Percentiles rank a stretch among this genome's conserved stretches.
Evolutionary conservation across 53 echinoderm and acorn worm species (phyloP).

Genomic region (Holothuria leucospilota): DNA sequence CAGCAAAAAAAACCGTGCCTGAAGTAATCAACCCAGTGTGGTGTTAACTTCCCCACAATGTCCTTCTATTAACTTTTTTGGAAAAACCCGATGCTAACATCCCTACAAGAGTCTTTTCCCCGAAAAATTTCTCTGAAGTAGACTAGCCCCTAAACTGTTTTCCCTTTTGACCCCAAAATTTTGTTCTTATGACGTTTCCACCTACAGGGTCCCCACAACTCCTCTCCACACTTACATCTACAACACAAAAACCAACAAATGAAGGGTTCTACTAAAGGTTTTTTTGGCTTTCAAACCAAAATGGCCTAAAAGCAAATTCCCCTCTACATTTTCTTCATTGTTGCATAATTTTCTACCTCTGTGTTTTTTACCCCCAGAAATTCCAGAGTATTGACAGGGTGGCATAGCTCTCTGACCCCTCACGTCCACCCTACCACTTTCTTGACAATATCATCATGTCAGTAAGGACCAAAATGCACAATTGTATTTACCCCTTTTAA

Average conservation of each 20-base stretch:
- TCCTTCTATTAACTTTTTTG: neutral
- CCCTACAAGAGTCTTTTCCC: neutral
- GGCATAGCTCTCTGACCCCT: slow-evolving; percentile 42
- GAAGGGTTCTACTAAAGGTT: neutral
- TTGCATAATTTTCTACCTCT: slow-evolving; percentile 26
- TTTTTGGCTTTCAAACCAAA: neutral
- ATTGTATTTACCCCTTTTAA: slow-evolving; percentile 55
- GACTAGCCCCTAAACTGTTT: neutral
- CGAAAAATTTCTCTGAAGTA: neutral
- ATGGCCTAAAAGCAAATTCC: neutral
- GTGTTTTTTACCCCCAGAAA: neutral
- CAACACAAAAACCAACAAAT: slow-evolving; percentile 46
- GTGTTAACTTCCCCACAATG: neutral
- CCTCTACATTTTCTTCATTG: slow-evolving; percentile 25
- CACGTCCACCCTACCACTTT: slow-evolving; percentile 51
- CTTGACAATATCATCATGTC: slow-evolving; percentile 58
- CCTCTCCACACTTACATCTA: slow-evolving; percentile 30
- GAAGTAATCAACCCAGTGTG: too few species aligned
- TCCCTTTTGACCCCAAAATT: neutral
- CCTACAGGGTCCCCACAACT: neutral
- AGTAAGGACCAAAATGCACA: slow-evolving; percentile 48
- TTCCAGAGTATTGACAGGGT: slow-evolving; percentile 34
- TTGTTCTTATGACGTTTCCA: neutral
- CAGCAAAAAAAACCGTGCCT: too few species aligned
- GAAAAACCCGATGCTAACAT: slow-evolving; percentile 16